These are phyloP conservation scores for Wasmannia auropunctata DNA, from an alignment of 1,140 invertebrate genomes.

Conservation along the genomic window DNA sequence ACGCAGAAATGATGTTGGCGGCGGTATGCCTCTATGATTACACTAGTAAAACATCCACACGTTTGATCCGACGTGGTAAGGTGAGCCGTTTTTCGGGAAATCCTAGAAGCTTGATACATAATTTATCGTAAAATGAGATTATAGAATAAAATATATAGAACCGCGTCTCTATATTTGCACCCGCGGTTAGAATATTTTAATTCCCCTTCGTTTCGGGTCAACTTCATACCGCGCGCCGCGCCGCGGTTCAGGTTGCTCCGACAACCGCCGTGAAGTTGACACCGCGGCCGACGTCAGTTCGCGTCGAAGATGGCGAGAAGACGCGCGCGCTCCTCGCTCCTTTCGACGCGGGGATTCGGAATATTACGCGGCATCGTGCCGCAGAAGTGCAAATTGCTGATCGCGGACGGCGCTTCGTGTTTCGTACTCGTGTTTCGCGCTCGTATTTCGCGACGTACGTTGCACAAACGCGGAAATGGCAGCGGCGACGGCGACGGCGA, in stretches of 20 bases:
- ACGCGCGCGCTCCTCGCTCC: background rate
- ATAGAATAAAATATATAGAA: background rate
- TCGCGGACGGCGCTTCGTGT: background rate
- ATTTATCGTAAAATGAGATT: background rate
- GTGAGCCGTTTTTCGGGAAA: background rate
- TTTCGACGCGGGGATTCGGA: background rate
- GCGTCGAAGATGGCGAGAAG: background rate
- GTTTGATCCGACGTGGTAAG: background rate
- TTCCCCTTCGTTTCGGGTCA: background rate
- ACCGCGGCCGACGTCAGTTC: background rate
- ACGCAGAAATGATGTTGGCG: background rate
- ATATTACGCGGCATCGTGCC: background rate
- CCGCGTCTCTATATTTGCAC: background rate
- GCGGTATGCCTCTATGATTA: background rate
- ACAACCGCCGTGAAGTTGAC: background rate
- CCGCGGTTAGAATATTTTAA: background rate
- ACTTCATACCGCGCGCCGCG: background rate
- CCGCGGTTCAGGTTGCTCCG: background rate
- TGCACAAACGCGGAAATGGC: background rate
- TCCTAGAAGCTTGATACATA: background rate
- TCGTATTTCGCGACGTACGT: constrained; percentile 9
- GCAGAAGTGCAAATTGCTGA: background rate
- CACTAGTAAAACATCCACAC: background rate
- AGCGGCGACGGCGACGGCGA: background rate
- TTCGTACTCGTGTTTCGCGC: background rate